Evolutionary conservation across 2,888 invertebrate species (phyloP).

Genomic region (Dinocampus coccinellae): DNA sequence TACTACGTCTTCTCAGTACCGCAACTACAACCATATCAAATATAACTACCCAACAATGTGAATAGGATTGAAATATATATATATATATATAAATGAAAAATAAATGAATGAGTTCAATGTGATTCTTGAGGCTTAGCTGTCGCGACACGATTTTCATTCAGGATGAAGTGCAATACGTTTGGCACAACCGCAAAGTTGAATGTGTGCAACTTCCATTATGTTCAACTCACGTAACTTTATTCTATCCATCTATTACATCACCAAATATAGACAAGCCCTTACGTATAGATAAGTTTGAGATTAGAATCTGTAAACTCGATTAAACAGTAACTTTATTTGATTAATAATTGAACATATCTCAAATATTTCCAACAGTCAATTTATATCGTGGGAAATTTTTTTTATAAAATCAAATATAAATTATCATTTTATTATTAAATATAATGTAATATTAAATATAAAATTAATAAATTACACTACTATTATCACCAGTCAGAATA

Average conservation of each 20-base stretch:
- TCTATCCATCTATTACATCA: background rate
- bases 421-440: no score
- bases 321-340: background rate
- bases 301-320: background rate
- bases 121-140: constrained; percentile 6
- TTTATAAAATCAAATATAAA: no score
- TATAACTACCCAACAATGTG: background rate
- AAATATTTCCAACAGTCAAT: background rate
- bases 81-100: background rate
- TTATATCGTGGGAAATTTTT: background rate
- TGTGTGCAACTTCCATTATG: background rate
- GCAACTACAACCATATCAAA: background rate
- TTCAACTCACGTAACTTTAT: background rate
- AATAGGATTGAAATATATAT: background rate
- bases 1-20: background rate
- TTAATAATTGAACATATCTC: background rate
- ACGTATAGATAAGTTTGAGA: background rate
- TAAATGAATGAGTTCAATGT: background rate
- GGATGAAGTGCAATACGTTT: background rate
- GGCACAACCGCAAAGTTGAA: background rate
- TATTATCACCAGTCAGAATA: no score
- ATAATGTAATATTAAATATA: no score
- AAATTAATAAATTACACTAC: no score
- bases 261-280: background rate
- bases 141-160: background rate